Evolutionary conservation across 2,888 invertebrate species (phyloP), one percentile per base, ranked within the genome.

Genomic region (Calameuta filiformis): DNA sequence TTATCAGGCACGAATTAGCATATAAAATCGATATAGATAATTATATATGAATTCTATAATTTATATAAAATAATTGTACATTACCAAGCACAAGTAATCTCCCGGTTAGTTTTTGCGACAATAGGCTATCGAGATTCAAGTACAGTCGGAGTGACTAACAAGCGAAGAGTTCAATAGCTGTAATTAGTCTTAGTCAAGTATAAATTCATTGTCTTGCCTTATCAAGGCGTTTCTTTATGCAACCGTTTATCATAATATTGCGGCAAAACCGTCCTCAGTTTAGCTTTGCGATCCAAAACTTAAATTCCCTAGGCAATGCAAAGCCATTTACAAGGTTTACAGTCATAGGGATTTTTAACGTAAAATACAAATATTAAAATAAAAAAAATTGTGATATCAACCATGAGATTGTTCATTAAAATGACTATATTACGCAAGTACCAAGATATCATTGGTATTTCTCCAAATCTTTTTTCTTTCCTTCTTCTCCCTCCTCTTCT

Each of bases 131-230:
- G 40, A 56, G 1, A 56, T 56, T 6, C 23, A 56, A 15, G 40
- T 56, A 56, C 23, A 56, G 9, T 56, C 9, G 2, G 40, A 23
- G 40, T 23, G 40, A 56, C 40, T 56, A 56, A 56, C 56, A 0
- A 23, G 56, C 23, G 56, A 23, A 6, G 56, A 56, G 56, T 56
- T 56, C 56, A 56, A 56, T 56, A 56, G 81, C 79, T 79, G 88
- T 85, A 89, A 89, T 89, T 89, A 89, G 89, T 89, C 87, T 88
- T 83, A 86, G 87, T 88, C 87, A 84, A 81, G 80, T 77, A 81
- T 68, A 75, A 69, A 82, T 83, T 84, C 87, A 85, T 85, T 85
- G 85, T 83, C 81, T 83, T 82, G 73, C 73, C 76, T 68, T 56
- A 56, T 56, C 56, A 23, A 23, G 56, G 9, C 56, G 56, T 23